Percentiles rank a stretch among this genome's conserved stretches.
phyloP scores from a whole-genome alignment of 1,140 invertebrate species.

The Conus betulinus region DNA sequence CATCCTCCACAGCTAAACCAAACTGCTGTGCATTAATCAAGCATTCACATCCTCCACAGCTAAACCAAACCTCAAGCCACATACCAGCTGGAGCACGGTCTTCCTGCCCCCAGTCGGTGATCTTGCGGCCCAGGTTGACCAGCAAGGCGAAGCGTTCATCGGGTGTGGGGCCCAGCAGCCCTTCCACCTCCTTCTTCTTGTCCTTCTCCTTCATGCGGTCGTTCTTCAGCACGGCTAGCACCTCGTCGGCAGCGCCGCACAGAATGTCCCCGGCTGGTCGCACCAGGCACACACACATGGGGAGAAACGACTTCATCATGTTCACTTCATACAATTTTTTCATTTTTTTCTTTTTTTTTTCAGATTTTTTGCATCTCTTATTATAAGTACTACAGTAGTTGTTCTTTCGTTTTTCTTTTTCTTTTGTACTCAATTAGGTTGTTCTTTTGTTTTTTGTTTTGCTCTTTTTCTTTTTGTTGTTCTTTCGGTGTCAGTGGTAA shows the following conservation, averaged over 20 bases:
- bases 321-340: too few species aligned
- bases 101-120: conserved; percentile 96
- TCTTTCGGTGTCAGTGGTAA: too few species aligned
- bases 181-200: conserved; percentile 93
- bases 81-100: conserved; percentile 82
- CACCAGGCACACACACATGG: too few species aligned
- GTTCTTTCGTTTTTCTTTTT: too few species aligned
- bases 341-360: too few species aligned
- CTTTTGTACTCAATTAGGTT: too few species aligned
- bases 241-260: conserved; percentile 98
- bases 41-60: background rate
- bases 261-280: conserved; percentile 90
- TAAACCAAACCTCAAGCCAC: background rate
- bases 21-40: too few species aligned
- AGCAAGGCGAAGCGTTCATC: conserved; percentile 97
- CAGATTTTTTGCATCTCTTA: too few species aligned
- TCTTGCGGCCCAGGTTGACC: conserved; percentile 98
- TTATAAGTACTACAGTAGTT: too few species aligned
- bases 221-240: conserved; percentile 95
- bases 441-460: too few species aligned
- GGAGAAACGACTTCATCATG: background rate
- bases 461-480: too few species aligned
- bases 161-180: conserved; percentile 88
- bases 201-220: conserved; percentile 95
- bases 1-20: too few species aligned